Conservation (phyloP, 2,113 vertebrate species). For the Aythya baeri region DNA sequence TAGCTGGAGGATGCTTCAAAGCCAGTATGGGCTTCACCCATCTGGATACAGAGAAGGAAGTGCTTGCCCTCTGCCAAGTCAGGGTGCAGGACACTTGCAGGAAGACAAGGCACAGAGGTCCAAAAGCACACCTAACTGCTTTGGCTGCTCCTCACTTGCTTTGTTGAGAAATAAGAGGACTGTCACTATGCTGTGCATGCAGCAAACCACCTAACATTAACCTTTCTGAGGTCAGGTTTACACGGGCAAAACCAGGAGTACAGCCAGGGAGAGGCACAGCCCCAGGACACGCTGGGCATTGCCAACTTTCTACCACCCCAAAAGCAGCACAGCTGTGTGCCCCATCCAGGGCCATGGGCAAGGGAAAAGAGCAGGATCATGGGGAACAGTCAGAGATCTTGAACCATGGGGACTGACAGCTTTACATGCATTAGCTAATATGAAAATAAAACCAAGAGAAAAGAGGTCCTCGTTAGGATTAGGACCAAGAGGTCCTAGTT, state of each 20-base stretch:
- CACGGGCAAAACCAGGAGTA: background rate
- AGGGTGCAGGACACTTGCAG: background rate
- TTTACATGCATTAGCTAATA: background rate
- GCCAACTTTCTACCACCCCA: background rate
- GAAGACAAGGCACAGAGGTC: background rate
- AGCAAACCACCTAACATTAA: background rate
- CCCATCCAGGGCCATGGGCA: accelerated
- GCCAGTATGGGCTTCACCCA: background rate
- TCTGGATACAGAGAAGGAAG: background rate
- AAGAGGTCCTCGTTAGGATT: background rate
- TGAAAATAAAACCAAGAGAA: background rate
- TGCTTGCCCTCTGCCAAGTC: background rate
- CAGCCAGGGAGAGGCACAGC: background rate
- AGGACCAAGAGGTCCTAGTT: background rate
- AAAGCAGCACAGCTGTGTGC: background rate
- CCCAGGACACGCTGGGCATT: background rate
- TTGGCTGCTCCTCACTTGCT: background rate
- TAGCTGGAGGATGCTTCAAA: background rate
- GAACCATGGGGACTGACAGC: background rate
- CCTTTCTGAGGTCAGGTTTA: background rate
- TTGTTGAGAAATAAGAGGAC: background rate
- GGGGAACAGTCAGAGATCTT: accelerated
- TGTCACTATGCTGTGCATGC: background rate
- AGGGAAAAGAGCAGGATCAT: background rate
- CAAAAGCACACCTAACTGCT: background rate